Conservation (phyloP, 2,888 invertebrate genomes). For the Hypsopygia costalis region DNA sequence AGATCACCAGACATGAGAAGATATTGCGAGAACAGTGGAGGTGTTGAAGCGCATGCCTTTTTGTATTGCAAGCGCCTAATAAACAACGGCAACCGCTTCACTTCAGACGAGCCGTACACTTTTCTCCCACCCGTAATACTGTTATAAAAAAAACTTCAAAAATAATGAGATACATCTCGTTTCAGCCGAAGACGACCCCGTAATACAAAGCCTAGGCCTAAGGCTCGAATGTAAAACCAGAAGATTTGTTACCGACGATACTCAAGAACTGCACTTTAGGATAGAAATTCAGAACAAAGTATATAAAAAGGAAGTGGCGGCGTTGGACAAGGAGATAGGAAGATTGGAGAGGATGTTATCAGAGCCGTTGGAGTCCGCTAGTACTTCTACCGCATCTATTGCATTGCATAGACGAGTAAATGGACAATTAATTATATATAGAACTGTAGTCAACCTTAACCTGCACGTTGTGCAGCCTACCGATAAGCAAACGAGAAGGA, state of each 20-base stretch:
- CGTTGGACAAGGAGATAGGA: constrained; percentile 88
- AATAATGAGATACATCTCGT: background rate
- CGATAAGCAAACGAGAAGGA: too few relatives aligned
- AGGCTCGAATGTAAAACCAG: constrained; percentile 94
- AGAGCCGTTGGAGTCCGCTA: constrained; percentile 80
- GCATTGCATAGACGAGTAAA: constrained; percentile 55
- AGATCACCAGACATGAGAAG: too few relatives aligned
- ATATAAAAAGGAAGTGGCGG: constrained; percentile 90
- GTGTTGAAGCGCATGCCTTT: too few relatives aligned
- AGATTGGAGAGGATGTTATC: constrained; percentile 85
- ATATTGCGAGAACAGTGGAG: too few relatives aligned
- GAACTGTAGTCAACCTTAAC: too few relatives aligned
- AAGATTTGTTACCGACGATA: constrained; percentile 90
- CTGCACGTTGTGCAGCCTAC: too few relatives aligned
- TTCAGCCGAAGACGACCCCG: constrained; percentile 86
- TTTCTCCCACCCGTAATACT: too few relatives aligned
- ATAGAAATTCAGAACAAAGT: constrained; percentile 96
- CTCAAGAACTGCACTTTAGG: constrained; percentile 89
- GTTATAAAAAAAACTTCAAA: too few relatives aligned
- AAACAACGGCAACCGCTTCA: too few relatives aligned
- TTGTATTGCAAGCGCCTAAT: too few relatives aligned
- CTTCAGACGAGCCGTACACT: too few relatives aligned
- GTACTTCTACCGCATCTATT: constrained; percentile 76
- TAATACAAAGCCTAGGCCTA: constrained; percentile 93
- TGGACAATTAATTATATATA: constrained; percentile 25